Percentiles rank a stretch among this genome's conserved stretches.
Conservation (phyloP, 2,888 invertebrate genomes). For the Phoenoteleia sp. region DNA sequence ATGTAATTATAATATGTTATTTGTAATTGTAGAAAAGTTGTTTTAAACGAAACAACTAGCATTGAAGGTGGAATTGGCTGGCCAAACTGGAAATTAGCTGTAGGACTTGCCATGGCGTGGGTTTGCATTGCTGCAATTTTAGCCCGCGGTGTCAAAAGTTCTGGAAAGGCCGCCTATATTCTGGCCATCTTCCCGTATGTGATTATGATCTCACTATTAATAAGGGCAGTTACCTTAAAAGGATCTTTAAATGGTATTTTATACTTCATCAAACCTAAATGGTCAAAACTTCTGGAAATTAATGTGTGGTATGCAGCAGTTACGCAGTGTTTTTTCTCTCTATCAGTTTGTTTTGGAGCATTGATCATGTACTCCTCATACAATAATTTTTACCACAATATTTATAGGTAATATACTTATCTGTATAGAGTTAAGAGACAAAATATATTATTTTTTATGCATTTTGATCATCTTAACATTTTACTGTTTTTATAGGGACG, state of each 20-base stretch:
- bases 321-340: constrained; percentile 89
- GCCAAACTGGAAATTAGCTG: constrained; percentile 88
- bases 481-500: constrained; percentile 87
- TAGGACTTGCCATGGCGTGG: constrained; percentile 88
- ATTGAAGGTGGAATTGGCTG: constrained; percentile 88
- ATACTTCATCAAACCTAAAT: constrained; percentile 90
- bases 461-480: background rate
- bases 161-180: constrained; percentile 91
- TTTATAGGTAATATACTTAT: constrained; percentile 88
- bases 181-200: constrained; percentile 91
- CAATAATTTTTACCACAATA: constrained; percentile 89
- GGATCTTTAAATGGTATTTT: constrained; percentile 89
- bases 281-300: constrained; percentile 88
- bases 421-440: no score
- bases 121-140: constrained; percentile 87
- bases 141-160: constrained; percentile 88
- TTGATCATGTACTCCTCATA: constrained; percentile 90
- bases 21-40: constrained; percentile 86
- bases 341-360: constrained; percentile 89
- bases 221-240: constrained; percentile 88
- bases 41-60: constrained; percentile 87
- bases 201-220: constrained; percentile 88
- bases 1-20: background rate
- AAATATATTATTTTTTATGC: no score
- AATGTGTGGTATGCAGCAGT: constrained; percentile 90